These are phyloP conservation scores for Miltochrista miniata DNA, from an alignment of 2,888 invertebrate species.

Conservation along the genomic window DNA sequence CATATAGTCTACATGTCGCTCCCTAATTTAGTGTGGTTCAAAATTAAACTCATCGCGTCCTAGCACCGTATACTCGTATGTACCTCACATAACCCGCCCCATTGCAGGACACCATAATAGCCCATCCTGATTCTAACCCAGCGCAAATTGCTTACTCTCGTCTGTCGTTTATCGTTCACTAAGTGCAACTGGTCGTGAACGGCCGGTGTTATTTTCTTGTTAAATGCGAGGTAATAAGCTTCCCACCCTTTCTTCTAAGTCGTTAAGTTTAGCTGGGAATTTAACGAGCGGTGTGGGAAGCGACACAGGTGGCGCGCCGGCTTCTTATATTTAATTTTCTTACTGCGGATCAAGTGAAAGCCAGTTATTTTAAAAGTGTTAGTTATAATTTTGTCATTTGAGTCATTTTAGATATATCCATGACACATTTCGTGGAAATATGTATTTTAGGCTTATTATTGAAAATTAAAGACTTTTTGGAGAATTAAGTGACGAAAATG, in stretches of 20 bases:
- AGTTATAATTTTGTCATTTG: background rate
- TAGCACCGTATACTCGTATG: too few species aligned
- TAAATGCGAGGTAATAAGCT: conserved; percentile 5
- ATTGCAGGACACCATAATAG: background rate
- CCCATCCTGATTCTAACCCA: background rate
- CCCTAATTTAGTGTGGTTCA: too few species aligned
- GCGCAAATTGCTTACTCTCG: conserved; percentile 5
- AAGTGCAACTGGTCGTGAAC: conserved; percentile 6
- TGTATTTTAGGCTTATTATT: background rate
- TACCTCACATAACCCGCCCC: too few species aligned
- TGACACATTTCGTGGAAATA: background rate
- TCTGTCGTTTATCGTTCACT: conserved; percentile 1
- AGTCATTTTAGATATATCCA: background rate
- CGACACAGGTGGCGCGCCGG: conserved; percentile 1
- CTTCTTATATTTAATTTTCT: conserved; percentile 3
- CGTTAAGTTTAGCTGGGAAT: conserved; percentile 5
- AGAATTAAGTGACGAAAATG: too few species aligned
- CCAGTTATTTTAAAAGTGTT: background rate
- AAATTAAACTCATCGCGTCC: too few species aligned
- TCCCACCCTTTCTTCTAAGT: conserved; percentile 5
- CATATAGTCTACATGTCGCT: too few species aligned
- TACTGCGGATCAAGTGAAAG: background rate
- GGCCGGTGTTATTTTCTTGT: conserved; percentile 5
- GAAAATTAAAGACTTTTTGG: too few species aligned
- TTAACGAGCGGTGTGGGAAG: conserved; percentile 2